Evolutionary conservation across 1,140 invertebrate species (phyloP), one percentile per base, ranked within the genome.

Genomic region (Meloidogyne exigua): DNA sequence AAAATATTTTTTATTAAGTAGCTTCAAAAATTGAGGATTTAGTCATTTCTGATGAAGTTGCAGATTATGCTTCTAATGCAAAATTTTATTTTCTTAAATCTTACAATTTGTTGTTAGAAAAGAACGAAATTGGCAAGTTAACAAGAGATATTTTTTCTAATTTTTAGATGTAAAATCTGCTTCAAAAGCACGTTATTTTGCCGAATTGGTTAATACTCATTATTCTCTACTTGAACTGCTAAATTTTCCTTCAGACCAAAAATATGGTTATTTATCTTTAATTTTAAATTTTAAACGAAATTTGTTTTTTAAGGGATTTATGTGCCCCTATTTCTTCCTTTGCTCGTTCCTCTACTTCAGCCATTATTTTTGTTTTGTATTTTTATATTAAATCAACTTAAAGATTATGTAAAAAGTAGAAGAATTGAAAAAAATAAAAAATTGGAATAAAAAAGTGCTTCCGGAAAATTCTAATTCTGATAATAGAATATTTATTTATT

Each of bases 181-280:
- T 10, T 15, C 78, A 15, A 66, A 75, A 12, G 82, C 81, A 36
- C 82, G 81, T 32, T 11, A 77, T 23, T 69, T 82, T 15, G 82
- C 81, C 26, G 81, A 82, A 28, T 49, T 65, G 11, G 81, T 82
- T 26, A 77, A 64, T 57, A 72, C 79, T 2, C 81, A 82, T 57
- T 36, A 57, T 21, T 74, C 78, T n/a, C 36, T 82, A 23, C 67
- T 82, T 28, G 76, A 81, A 57, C 42, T 80, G 10, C 65, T 81
- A 26, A 83, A 81, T 65, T 81, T 81, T 39, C 80, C 80, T 0
- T 81, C 80, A 21, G 80, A 81, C 15, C 81, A 81, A 32, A 83
- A 81, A 64, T 83, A 83, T 64, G 80, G 76, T 42, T 75, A 57
- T 15, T 57, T 57, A 57, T n/a, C 5, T 57, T n/a, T 7, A n/a